Base-by-base conservation (phyloP, 2,113 vertebrate genomes). In the Phodopus roborovskii region DNA sequence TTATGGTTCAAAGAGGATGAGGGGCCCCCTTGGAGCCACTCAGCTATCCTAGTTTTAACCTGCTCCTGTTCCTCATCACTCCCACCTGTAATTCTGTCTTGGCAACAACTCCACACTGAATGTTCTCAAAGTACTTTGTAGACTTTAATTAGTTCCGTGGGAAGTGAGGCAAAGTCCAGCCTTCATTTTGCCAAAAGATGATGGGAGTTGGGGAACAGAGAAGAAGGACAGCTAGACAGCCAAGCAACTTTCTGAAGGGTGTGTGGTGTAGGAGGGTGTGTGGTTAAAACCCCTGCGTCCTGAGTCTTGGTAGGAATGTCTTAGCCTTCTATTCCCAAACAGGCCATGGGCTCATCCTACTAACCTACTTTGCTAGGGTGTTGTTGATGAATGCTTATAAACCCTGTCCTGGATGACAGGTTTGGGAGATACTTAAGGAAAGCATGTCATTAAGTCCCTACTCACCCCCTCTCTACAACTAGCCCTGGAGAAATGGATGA, bases 121-220 rank as follows among this genome's bases (percentile, higher is more conserved):
- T n/a, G 64, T 95, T 96, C 95, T 97, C 96, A 97, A 95, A 96
- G 94, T 70, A 90, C 92, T 97, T 96, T 97, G 90, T 97, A 97
- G 90, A 97, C 96, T 94, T 97, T 97, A 98, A 97, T 97, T 98
- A 98, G 93, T 96, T 97, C 92, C 7, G 83, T 97, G 97, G 97
- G 97, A 97, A 97, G 95, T 92, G 91, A 97, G 90, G 92, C 75
- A 96, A 92, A 93, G 91, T 85, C 91, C 53, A 73, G 24, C 53
- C 92, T 90, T 96, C 83, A 86, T 88, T 95, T 91, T 96, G 94
- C 94, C 91, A 73, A 53, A 90, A 88, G 71, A 75, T 33, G 86
- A 81, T 66, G 42, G 90, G 71, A 66, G n/a, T 1, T 8, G 58
- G 84, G 39, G 84, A 56, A 58, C 91, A 56, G 48, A 58, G 48